These are phyloP conservation scores for Lepisosteus osseus DNA, from an alignment of 2,113 vertebrate species.

Conservation along the genomic window DNA sequence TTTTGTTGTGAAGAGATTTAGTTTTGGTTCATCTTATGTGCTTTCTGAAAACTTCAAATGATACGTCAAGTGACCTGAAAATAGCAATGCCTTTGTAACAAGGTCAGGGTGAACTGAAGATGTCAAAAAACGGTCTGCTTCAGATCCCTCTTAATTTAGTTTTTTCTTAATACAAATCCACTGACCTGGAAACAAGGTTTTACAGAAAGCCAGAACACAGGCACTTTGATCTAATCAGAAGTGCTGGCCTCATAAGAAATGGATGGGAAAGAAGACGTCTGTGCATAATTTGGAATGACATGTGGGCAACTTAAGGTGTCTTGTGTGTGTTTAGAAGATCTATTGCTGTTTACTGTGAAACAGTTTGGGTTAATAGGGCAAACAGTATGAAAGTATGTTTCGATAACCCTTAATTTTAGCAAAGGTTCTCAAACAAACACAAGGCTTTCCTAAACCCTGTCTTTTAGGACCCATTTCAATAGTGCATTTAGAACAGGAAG, in stretches of 20 bases:
- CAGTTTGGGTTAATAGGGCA: background rate
- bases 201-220: too few species aligned
- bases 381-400: background rate
- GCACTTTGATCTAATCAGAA: too few species aligned
- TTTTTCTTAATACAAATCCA: too few species aligned
- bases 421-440: background rate
- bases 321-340: conserved; percentile 4
- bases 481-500: conserved; percentile 40
- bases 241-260: too few species aligned
- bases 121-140: too few species aligned
- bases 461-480: conserved; percentile 44
- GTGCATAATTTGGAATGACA: background rate
- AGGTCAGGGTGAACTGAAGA: too few species aligned
- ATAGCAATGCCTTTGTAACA: too few species aligned
- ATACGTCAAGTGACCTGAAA: too few species aligned
- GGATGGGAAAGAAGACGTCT: background rate
- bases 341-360: too few species aligned
- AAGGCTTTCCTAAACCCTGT: background rate
- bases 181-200: too few species aligned
- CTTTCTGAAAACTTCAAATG: too few species aligned
- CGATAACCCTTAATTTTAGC: background rate
- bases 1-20: background rate
- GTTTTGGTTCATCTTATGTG: background rate
- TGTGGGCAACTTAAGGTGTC: background rate
- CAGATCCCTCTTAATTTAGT: too few species aligned